Percentiles rank a stretch among this genome's conserved stretches.
Conservation (phyloP, 2,888 invertebrate species). For the Andrena minutula region DNA sequence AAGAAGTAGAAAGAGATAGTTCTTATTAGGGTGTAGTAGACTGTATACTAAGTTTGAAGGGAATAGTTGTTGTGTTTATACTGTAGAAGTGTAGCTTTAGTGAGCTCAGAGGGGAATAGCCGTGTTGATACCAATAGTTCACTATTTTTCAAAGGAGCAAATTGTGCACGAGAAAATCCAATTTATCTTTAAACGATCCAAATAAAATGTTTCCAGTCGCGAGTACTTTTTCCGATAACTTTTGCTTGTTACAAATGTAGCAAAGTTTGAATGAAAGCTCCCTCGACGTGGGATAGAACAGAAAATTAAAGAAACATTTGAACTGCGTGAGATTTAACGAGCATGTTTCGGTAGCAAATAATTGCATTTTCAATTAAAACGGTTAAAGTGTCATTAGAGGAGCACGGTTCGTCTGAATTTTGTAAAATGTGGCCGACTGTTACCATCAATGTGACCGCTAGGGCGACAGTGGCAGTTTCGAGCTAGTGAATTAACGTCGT, state of each 20-base stretch:
- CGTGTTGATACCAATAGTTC: too few species aligned
- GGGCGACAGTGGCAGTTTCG: background rate
- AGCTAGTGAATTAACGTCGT: background rate
- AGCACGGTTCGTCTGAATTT: background rate
- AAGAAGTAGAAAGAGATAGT: background rate
- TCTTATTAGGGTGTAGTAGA: too few species aligned
- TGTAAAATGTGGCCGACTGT: background rate
- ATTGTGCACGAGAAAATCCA: too few species aligned
- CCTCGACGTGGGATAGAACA: background rate
- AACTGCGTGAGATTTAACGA: slow-evolving; percentile 5
- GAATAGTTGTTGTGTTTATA: background rate
- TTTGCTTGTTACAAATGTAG: background rate
- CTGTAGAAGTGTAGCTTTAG: too few species aligned
- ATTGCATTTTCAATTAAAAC: background rate
- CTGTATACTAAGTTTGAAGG: background rate
- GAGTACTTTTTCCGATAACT: background rate
- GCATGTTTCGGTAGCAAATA: background rate
- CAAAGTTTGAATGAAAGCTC: background rate
- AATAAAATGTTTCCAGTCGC: background rate
- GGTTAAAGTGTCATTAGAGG: background rate
- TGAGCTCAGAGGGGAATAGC: too few species aligned
- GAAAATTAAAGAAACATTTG: slow-evolving; percentile 11
- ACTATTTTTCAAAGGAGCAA: too few species aligned
- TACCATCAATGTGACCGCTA: background rate
- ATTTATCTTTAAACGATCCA: too few species aligned